phyloP scores from a whole-genome alignment of 2,888 invertebrate genomes.

The Dasysyrphus albostriatus region DNA sequence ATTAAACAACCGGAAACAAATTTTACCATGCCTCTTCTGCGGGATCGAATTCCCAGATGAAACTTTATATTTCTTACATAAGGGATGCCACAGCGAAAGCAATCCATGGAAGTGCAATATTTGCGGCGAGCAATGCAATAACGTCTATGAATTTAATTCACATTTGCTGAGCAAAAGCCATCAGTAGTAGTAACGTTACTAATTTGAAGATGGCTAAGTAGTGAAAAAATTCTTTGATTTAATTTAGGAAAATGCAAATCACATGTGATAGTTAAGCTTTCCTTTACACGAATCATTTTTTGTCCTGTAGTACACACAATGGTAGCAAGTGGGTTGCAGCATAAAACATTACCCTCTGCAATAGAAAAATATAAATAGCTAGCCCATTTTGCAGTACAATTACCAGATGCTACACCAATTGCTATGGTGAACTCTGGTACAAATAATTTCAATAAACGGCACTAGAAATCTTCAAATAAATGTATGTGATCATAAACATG shows the following conservation, averaged over 20 bases:
- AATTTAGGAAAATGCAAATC: conserved; percentile 73
- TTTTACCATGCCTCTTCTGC: conserved; percentile 94
- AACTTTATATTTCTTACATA: conserved; percentile 98
- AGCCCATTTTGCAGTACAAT: conserved; percentile 40
- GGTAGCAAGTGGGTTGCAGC: conserved; percentile 42
- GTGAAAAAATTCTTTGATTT: conserved; percentile 43
- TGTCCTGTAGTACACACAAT: conserved; percentile 50
- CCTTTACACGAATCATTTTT: conserved; percentile 64
- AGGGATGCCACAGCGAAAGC: conserved; percentile 98
- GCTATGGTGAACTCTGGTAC: conserved; percentile 45
- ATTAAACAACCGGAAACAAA: conserved; percentile 84
- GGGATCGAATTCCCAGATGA: conserved; percentile 98
- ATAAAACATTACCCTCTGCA: conserved; percentile 37
- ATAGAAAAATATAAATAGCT: conserved; percentile 17
- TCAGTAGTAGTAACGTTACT: conserved; percentile 85
- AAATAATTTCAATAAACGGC: conserved; percentile 60
- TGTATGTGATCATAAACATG: conserved; percentile 44
- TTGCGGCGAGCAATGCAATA: conserved; percentile 97
- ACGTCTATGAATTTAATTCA: conserved; percentile 98
- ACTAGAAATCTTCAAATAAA: conserved; percentile 57
- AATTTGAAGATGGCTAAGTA: conserved; percentile 38
- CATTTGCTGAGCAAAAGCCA: conserved; percentile 97
- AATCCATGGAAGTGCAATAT: conserved; percentile 99
- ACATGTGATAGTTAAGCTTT: conserved; percentile 76
- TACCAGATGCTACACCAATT: conserved; percentile 49